phyloP scores from a whole-genome alignment of 2,797 vertebrate genomes.

The Muraenolepis orangiensis region DNA sequence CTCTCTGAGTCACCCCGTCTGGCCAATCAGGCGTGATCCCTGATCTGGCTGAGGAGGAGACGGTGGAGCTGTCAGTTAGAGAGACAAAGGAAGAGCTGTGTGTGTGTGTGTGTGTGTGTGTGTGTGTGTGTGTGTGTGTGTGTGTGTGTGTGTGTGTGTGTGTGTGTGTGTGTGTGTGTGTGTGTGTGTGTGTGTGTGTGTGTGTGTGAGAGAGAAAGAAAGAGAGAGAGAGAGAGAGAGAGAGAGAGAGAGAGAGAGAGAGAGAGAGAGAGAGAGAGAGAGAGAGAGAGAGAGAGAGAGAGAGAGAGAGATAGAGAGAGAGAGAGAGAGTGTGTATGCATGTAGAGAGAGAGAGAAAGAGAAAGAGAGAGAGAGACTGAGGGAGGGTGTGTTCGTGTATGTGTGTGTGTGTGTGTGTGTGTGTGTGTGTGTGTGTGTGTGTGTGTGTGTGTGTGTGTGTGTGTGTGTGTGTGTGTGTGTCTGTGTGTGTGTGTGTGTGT shows the following conservation, averaged over 20 bases:
- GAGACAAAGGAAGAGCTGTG: conserved; percentile 63
- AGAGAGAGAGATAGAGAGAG: conserved; percentile 65
- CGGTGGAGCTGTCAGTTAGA: not conserved
- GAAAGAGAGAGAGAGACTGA: too few species aligned
- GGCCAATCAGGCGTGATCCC: conserved; percentile 24
- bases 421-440: too few species aligned
- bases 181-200: conserved; percentile 33
- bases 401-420: too few species aligned
- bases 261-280: conserved; percentile 59
- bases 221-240: conserved; percentile 60
- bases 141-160: too few species aligned
- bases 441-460: too few species aligned
- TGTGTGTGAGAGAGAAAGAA: conserved; percentile 25
- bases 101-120: not conserved
- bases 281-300: conserved; percentile 48
- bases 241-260: conserved; percentile 55
- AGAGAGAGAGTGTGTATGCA: too few species aligned
- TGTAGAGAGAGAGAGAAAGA: too few species aligned
- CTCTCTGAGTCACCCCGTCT: conserved; percentile 64
- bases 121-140: too few species aligned
- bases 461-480: too few species aligned
- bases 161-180: too few species aligned
- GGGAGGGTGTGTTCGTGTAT: too few species aligned
- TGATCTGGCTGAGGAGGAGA: conserved; percentile 17
- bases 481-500: too few species aligned